Percentiles rank a stretch among this genome's conserved stretches.
Evolutionary conservation across 2,888 invertebrate genomes (phyloP).

Genomic region (Drosophila suboccidentalis): DNA sequence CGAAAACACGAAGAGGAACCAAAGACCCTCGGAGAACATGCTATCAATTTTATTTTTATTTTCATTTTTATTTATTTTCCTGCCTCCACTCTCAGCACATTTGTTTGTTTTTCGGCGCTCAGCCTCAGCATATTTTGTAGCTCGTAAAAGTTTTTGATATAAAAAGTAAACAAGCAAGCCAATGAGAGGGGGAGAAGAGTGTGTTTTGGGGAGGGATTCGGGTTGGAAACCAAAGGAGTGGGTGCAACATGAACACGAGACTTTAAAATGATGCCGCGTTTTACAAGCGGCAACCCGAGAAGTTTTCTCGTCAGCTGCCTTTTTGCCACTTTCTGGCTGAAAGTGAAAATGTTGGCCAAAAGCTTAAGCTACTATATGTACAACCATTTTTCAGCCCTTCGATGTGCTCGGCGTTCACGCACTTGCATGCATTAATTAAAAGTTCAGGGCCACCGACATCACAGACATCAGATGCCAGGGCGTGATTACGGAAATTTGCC

Average conservation of each 20-base stretch:
- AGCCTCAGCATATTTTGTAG: conserved; percentile 72
- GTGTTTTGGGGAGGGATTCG: conserved; percentile 1
- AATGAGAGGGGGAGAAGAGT: not conserved
- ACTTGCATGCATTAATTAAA: conserved; percentile 76
- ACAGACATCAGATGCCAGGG: conserved; percentile 35
- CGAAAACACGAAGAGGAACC: not conserved
- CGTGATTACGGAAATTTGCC: conserved; percentile 36
- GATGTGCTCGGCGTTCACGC: conserved; percentile 40
- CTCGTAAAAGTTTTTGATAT: conserved; percentile 79
- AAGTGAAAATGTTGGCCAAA: conserved; percentile 8
- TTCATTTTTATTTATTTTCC: conserved; percentile 73
- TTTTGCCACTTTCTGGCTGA: conserved; percentile 12
- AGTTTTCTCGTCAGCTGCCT: not conserved
- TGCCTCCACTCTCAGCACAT: conserved; percentile 40
- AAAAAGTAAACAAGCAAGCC: conserved; percentile 69
- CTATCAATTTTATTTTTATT: conserved; percentile 76
- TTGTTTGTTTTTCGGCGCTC: conserved; percentile 64
- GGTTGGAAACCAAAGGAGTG: not conserved
- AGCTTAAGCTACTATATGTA: conserved; percentile 15
- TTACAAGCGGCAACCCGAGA: conserved; percentile 14
- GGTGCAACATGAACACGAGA: conserved; percentile 6
- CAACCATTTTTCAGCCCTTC: conserved; percentile 31
- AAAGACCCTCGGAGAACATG: conserved; percentile 48
- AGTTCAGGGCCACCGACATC: conserved; percentile 56
- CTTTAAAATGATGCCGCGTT: conserved; percentile 25